phyloP scores from a whole-genome alignment of 2,888 invertebrate genomes.

The Drosophila robusta region DNA sequence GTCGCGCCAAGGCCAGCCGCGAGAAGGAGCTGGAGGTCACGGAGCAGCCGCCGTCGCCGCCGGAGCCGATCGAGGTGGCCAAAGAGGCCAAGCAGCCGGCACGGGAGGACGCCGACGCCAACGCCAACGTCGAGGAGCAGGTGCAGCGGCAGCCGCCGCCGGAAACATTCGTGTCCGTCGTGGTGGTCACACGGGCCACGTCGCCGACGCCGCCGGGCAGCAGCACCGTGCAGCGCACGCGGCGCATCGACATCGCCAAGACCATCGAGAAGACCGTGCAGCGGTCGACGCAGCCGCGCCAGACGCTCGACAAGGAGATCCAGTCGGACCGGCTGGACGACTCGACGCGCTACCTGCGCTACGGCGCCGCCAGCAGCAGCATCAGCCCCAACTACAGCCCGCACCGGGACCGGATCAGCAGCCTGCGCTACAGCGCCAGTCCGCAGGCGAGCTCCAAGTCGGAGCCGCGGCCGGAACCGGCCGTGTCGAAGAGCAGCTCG shows the following conservation, averaged over 20 bases:
- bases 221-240: constrained; percentile 88
- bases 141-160: constrained; percentile 30
- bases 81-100: constrained; percentile 5
- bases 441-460: constrained; percentile 69
- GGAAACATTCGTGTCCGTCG: constrained; percentile 86
- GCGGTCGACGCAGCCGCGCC: constrained; percentile 86
- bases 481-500: constrained; percentile 20
- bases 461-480: constrained; percentile 42
- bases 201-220: constrained; percentile 90
- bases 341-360: constrained; percentile 88
- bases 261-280: constrained; percentile 90
- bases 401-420: constrained; percentile 84
- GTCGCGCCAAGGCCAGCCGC: constrained; percentile 80
- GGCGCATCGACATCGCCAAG: constrained; percentile 90
- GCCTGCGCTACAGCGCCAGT: constrained; percentile 79
- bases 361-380: constrained; percentile 86
- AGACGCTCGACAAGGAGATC: constrained; percentile 89
- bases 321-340: constrained; percentile 91
- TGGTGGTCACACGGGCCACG: constrained; percentile 90
- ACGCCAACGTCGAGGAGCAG: not conserved
- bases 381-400: constrained; percentile 85
- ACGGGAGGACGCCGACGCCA: constrained; percentile 22
- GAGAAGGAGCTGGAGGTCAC: constrained; percentile 79
- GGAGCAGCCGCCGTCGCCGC: not conserved
- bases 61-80: constrained; percentile 22